phyloP scores from a whole-genome alignment of 1,140 invertebrate genomes.

The Gryon sp. region DNA sequence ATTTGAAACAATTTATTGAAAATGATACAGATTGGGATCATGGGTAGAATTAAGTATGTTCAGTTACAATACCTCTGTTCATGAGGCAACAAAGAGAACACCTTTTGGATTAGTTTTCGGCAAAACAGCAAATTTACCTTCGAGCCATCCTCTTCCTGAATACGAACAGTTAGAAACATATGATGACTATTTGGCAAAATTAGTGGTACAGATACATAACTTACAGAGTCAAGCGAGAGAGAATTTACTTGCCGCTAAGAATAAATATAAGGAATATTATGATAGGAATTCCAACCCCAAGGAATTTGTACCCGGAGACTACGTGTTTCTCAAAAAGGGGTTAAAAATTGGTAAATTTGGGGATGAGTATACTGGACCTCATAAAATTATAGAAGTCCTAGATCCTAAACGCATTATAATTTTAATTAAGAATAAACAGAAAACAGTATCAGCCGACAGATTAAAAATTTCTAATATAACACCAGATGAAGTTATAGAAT shows the following conservation, averaged over 20 bases:
- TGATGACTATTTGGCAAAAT: slow-evolving; percentile 15
- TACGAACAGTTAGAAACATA: slow-evolving; percentile 19
- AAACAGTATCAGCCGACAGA: neutral
- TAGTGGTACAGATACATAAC: slow-evolving; percentile 19
- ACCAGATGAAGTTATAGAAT: too few species aligned
- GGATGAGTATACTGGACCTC: slow-evolving; percentile 5
- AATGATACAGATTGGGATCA: neutral
- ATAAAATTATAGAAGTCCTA: slow-evolving; percentile 6
- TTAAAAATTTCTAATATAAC: neutral
- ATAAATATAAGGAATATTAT: slow-evolving; percentile 28
- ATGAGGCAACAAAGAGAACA: slow-evolving; percentile 9
- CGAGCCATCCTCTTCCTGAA: neutral
- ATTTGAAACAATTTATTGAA: slow-evolving; percentile 34
- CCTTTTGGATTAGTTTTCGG: slow-evolving; percentile 16
- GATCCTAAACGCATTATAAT: neutral
- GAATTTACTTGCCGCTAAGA: slow-evolving; percentile 23
- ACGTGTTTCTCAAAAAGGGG: slow-evolving; percentile 23
- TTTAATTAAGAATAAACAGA: slow-evolving; percentile 2
- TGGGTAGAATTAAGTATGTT: slow-evolving; percentile 1
- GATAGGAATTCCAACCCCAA: slow-evolving; percentile 22
- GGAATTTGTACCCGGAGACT: slow-evolving; percentile 10
- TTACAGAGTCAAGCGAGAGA: neutral
- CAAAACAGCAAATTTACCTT: neutral
- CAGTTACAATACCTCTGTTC: slow-evolving; percentile 6
- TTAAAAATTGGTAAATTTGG: slow-evolving; percentile 21